Base-by-base conservation (phyloP, 2,888 invertebrate species). In the Dasypolia templi region DNA sequence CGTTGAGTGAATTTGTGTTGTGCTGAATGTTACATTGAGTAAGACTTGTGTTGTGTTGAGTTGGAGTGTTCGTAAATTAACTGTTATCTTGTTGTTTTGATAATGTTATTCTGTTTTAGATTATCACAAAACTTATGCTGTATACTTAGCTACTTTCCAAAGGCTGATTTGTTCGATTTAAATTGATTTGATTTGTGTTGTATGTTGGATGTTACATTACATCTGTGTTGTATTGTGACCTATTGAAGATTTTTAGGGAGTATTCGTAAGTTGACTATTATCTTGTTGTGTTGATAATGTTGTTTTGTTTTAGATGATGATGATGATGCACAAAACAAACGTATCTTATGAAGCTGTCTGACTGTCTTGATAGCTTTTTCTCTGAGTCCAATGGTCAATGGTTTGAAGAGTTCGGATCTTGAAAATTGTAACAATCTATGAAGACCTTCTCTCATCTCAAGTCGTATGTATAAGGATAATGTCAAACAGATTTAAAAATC, bases 1-100 rank as follows among this genome's bases (percentile, higher is more conserved):
- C 1, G 19, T 44, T 70, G 29, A 61, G 14, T 14, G 32, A 44
- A 67, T 74, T 49, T 44, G 19, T 55, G 17, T 32, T 63, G n/a
- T 12, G n/a, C 11, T 44, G 3, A 17, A 5, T 44, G 44, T 39
- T 39, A 39, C 5, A 17, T 44, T 44, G 4, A 44, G 44, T 49
- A 49, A 51, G 51, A 51, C 9, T 51, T 49, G 49, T 51, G 51
- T 53, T 53, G 5, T 26, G 26, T 35, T n/a, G n/a, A n/a, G n/a
- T 51, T 51, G n/a, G n/a, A 51, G 51, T n/a, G 51, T 51, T 51
- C n/a, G n/a, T n/a, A 51, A 51, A 26, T n/a, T 11, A 51, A n/a
- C 51, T n/a, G n/a, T n/a, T 51, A n/a, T n/a, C n/a, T n/a, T n/a
- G n/a, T 51, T 51, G 51, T 51, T 11, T 51, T 51, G 4, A 51